Evolutionary conservation across 2,888 invertebrate species (phyloP).

Genomic region (Hymenopus coronatus): DNA sequence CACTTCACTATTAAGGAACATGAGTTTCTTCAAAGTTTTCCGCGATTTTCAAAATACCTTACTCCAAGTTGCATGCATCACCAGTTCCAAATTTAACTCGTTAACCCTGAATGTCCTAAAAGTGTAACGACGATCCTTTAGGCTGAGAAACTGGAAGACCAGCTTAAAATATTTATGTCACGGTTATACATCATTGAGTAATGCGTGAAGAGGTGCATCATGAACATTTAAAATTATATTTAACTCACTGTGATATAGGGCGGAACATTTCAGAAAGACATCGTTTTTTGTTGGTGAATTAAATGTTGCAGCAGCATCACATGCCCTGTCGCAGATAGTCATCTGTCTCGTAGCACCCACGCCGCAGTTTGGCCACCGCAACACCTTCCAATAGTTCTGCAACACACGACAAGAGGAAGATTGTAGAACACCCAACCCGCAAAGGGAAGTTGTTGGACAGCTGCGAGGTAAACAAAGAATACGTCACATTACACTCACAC

Average conservation of each 20-base stretch:
- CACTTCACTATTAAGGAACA: no score
- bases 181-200: neutral
- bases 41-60: no score
- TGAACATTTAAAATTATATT: neutral
- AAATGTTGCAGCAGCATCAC: neutral
- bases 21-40: no score
- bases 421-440: neutral
- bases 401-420: neutral
- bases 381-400: neutral
- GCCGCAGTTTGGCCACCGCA: neutral
- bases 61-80: no score
- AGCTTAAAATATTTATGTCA: neutral
- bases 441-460: neutral
- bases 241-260: neutral
- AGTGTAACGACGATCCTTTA: neutral
- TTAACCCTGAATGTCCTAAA: neutral
- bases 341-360: neutral
- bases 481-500: neutral
- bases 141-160: neutral
- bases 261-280: neutral
- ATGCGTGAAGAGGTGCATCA: neutral
- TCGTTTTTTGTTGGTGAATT: neutral
- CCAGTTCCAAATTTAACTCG: no score
- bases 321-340: neutral
- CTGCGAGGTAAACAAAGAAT: neutral